Evolutionary conservation across 2,888 invertebrate genomes (phyloP), one percentile per base, ranked within the genome.

Genomic region (Drosophila lacicola): DNA sequence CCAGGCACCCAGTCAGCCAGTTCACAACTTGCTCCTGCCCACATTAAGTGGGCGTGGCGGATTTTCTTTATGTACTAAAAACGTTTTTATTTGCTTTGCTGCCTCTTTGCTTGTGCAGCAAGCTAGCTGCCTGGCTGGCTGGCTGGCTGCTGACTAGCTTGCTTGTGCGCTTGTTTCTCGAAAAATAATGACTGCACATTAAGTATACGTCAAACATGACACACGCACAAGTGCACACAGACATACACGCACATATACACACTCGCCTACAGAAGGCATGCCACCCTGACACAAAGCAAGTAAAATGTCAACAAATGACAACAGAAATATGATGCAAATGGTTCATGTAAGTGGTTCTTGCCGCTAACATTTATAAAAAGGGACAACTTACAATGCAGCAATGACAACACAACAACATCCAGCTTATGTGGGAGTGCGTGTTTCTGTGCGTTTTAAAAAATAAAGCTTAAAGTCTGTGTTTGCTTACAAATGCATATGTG

Each of bases 281-380:
- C 50, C 39, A 54, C 50, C 37, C 42, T 57, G 57, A 60, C 74
- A 84, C 76, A 76, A 84, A 80, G 77, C 80, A 76, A 80, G 85
- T 74, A 80, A 78, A 90, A 88, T 88, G 85, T 89, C 88, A 82
- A 85, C 78, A 89, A 79, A 90, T 89, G 90, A 84, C 91, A 90
- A 90, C 87, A 90, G 88, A 90, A 90, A 90, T 90, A 90, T 90
- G 88, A 88, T 91, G 89, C 89, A 90, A 90, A 90, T 90, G 89
- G 83, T 74, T 89, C 85, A 82, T 88, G 84, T 90, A 90, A 90
- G 90, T 90, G 91, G 76, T 88, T 90, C 74, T 81, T 79, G 81
- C 76, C 78, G 78, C 75, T 57, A 67, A 84, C 82, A 83, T 88
- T 85, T 83, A 78, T 74, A 82, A 71, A 70, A 68, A 70, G 60